Base-by-base conservation (phyloP, 2,797 vertebrate genomes). In the Liparis tanakae region DNA sequence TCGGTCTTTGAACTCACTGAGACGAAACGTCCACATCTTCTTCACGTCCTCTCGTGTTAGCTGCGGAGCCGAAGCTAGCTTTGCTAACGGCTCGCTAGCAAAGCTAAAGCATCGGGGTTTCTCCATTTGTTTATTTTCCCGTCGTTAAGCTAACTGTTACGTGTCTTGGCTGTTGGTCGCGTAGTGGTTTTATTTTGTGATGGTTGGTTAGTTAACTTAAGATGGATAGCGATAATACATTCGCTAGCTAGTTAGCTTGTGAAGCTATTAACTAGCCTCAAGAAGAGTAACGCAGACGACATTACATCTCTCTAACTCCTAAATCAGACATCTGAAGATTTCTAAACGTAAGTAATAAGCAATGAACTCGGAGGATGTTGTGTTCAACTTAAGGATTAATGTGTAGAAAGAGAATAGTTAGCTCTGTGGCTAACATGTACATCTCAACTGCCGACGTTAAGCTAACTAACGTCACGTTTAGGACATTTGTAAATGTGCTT, bases 1-100 rank as follows among this genome's bases (percentile, higher is more conserved):
- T 94, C 94, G 68, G 69, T 86, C 61, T 83, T 78, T 84, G 44
- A 81, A 83, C 74, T 66, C 70, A 60, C 51, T 10, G 51, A 82
- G 68, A 85, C 83, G 81, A 77, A 69, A 12, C 20, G 25, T 54
- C 13, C 10, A 83, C 78, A 84, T 76, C 67, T 77, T 79, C 80
- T 85, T 82, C 82, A 78, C 78, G 80, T 89, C 57, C 72, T 86
- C 67, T 71, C 64, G 68, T 74, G 76, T 85, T n/a, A 82, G 87
- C 80, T 83, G 54, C 22, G 43, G 22, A 43, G 75, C 74, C 72
- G 54, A 61, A 14, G 84, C 80, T 89, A 88, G 66, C 78, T 4
- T 3, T 44, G 85, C 80, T 88, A 87, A 55, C 39, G 14, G 39
- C 53, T 20, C 48, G 60, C 67, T 57, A 39, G 72, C 66, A 50